A percentile compares a stretch with the other conserved stretches of the same genome.
These are phyloP conservation scores for Marisa cornuarietis DNA, from an alignment of 1,140 invertebrate species.

Conservation along the genomic window DNA sequence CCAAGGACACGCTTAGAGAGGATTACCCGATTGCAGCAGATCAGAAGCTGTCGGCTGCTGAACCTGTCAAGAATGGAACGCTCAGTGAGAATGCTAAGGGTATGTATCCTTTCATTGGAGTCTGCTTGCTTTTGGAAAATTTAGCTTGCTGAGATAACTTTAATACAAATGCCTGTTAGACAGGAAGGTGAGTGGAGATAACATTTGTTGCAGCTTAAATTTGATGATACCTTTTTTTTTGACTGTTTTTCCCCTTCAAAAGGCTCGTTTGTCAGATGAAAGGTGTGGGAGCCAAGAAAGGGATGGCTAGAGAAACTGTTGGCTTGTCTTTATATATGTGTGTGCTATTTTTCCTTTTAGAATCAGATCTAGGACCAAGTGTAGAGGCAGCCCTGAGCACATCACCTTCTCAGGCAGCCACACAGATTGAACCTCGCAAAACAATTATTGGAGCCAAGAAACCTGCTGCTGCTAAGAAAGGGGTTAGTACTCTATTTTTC, in stretches of 20 bases:
- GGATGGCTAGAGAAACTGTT: too few species aligned
- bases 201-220: too few species aligned
- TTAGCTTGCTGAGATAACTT: too few species aligned
- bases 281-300: too few species aligned
- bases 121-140: too few species aligned
- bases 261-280: too few species aligned
- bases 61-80: conserved; percentile 54
- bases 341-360: conserved; percentile 17
- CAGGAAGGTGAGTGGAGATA: too few species aligned
- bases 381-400: conserved; percentile 68
- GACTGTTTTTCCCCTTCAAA: too few species aligned
- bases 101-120: too few species aligned
- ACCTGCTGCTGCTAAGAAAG: conserved; percentile 62
- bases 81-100: background rate
- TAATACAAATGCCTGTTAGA: too few species aligned
- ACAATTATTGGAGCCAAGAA: conserved; percentile 75
- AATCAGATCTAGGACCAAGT: conserved; percentile 65
- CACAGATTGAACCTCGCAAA: conserved; percentile 71
- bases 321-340: too few species aligned
- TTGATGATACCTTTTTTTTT: too few species aligned
- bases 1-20: conserved; percentile 13
- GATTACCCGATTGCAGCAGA: conserved; percentile 37
- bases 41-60: conserved; percentile 50
- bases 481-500: conserved; percentile 43
- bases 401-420: conserved; percentile 60